phyloP scores from a whole-genome alignment of 2,113 vertebrate genomes.

The Synchiropus splendidus region DNA sequence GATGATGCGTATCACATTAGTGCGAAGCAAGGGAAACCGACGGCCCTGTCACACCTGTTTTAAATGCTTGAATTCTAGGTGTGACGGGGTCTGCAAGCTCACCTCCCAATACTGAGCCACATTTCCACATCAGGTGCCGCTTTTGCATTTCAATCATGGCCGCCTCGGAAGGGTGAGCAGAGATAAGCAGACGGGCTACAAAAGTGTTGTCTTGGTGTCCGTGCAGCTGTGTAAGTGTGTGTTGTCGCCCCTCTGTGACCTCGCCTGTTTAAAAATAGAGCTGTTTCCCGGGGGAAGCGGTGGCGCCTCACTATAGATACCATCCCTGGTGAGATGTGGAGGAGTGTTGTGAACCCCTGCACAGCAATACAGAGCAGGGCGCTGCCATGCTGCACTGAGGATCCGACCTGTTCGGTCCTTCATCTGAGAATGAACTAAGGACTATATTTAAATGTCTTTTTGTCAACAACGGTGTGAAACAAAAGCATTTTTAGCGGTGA shows the following conservation, averaged over 20 bases:
- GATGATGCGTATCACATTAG: too few relatives aligned
- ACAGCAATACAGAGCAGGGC: too few relatives aligned
- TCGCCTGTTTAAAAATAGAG: conserved; percentile 60
- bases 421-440: conserved; percentile 4
- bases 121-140: too few relatives aligned
- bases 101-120: too few relatives aligned
- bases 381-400: too few relatives aligned
- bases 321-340: conserved; percentile 32
- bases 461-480: conserved; percentile 26
- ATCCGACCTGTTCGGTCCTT: too few relatives aligned
- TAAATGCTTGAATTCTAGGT: too few relatives aligned
- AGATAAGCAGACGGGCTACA: conserved; percentile 7
- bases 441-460: conserved; percentile 31
- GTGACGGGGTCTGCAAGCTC: too few relatives aligned
- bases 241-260: conserved; percentile 23
- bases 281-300: conserved; percentile 49
- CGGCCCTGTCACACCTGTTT: too few relatives aligned
- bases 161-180: conserved; percentile 1
- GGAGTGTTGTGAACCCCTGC: conserved; percentile 40
- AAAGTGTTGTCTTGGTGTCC: too few relatives aligned
- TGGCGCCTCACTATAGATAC: conserved; percentile 56
- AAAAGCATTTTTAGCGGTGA: conserved; percentile 9
- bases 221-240: conserved; percentile 5
- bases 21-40: too few relatives aligned
- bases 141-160: too few relatives aligned